Conservation (phyloP, 2,888 invertebrate genomes). For the Stomorhina lunata region DNA sequence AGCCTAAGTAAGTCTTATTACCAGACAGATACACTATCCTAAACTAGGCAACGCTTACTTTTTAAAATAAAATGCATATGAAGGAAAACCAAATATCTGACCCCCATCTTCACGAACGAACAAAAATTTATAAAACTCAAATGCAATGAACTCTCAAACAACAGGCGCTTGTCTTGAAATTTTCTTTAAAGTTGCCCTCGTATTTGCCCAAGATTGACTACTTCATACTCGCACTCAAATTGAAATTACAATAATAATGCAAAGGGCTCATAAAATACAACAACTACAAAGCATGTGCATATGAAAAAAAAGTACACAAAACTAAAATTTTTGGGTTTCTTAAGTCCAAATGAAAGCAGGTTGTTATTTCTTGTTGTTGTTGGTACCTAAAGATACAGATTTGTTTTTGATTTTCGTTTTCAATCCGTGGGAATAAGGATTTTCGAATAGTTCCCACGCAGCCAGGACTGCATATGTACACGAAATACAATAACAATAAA, state of each 20-base stretch:
- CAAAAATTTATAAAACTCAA: no score
- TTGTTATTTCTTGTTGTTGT: conserved; percentile 63
- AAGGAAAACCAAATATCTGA: no score
- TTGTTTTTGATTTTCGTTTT: conserved; percentile 54
- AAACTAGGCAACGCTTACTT: no score
- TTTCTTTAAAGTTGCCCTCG: no score
- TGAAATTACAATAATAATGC: conserved; percentile 58
- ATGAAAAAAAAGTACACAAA: background rate
- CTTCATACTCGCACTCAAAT: conserved; percentile 53
- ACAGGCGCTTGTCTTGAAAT: no score
- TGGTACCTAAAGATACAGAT: conserved; percentile 3
- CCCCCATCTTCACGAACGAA: no score
- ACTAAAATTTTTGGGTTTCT: conserved; percentile 52
- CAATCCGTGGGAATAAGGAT: conserved; percentile 74
- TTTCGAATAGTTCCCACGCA: conserved; percentile 74
- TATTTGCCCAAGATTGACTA: conserved; percentile 47
- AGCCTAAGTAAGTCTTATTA: no score
- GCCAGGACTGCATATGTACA: conserved; percentile 70
- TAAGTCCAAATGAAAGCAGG: conserved; percentile 65
- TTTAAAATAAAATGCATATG: no score
- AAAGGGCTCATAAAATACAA: conserved; percentile 46
- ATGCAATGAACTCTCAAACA: no score
- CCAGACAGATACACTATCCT: no score
- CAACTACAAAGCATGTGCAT: conserved; percentile 20
- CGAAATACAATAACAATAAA: conserved; percentile 24